Evolutionary conservation across 2,797 vertebrate species (phyloP).

Genomic region (Muscicapa comitata): DNA sequence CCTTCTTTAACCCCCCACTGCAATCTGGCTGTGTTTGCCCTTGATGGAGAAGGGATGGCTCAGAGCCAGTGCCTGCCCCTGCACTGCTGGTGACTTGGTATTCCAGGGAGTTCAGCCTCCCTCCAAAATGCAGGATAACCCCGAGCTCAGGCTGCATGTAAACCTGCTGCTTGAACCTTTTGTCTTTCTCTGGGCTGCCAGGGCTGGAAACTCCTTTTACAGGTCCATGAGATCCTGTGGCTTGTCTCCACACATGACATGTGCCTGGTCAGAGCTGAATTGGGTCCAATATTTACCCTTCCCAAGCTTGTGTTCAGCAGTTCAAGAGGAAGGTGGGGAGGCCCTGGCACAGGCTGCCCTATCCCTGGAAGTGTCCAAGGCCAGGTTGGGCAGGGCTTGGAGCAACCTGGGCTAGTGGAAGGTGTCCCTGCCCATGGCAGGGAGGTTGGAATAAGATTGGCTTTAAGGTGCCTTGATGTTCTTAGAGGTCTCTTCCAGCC

Average conservation of each 20-base stretch:
- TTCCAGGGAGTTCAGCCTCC: not conserved
- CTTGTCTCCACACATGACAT: not conserved
- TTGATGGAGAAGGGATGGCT: not conserved
- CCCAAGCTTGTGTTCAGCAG: not conserved
- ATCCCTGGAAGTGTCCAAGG: not conserved
- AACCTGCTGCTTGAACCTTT: not conserved
- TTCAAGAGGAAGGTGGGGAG: not conserved
- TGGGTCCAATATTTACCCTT: not conserved
- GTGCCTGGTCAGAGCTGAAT: not conserved
- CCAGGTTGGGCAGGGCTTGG: not conserved
- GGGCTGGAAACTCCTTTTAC: not conserved
- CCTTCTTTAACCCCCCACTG: not conserved
- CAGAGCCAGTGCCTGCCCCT: accelerated
- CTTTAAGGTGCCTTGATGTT: not conserved
- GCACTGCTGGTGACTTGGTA: accelerated
- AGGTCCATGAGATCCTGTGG: not conserved
- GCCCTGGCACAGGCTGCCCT: not conserved
- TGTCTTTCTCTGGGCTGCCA: not conserved
- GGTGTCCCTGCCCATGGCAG: not conserved
- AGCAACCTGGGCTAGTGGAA: accelerated
- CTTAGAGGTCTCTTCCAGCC: not conserved
- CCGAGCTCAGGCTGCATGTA: not conserved
- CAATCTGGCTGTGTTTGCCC: not conserved
- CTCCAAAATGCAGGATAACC: not conserved
- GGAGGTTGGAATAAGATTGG: not conserved